Evolutionary conservation across 2,797 vertebrate genomes (phyloP).

Genomic region (Sebastes steindachneri): DNA sequence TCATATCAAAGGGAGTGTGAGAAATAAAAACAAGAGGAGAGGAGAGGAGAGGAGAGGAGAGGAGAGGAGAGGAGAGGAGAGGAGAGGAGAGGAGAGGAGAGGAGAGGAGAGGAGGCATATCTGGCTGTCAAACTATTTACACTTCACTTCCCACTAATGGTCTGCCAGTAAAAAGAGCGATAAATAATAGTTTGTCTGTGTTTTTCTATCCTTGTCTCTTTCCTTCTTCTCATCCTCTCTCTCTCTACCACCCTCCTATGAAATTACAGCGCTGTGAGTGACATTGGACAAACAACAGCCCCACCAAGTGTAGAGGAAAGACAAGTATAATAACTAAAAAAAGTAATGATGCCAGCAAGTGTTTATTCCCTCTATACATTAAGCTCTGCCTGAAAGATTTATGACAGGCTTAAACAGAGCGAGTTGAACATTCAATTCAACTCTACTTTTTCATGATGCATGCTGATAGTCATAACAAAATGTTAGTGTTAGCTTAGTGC

Average conservation of each 20-base stretch:
- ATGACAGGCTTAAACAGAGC: background rate
- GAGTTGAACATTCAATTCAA: background rate
- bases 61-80: no score
- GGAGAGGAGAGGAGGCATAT: background rate
- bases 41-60: no score
- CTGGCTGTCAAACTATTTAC: constrained; percentile 10
- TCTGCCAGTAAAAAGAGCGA: constrained; percentile 7
- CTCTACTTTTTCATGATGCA: background rate
- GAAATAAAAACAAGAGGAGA: no score
- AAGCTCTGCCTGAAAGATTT: background rate
- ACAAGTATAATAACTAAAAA: no score
- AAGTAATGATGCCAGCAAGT: no score
- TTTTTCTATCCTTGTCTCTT: background rate
- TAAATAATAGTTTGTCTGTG: background rate
- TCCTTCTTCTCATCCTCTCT: background rate
- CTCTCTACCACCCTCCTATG: background rate
- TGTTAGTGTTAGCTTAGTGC: background rate
- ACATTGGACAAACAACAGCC: constrained; percentile 25
- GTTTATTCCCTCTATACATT: background rate
- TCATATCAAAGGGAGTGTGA: background rate
- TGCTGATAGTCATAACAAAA: background rate
- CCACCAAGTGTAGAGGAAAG: background rate
- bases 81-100: no score
- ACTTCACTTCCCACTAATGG: constrained; percentile 20
- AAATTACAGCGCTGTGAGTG: background rate